Percentiles rank a stretch among this genome's conserved stretches.
These are phyloP conservation scores for Sylvicapra grimmia DNA, from an alignment of 2,113 vertebrate species.

Conservation along the genomic window DNA sequence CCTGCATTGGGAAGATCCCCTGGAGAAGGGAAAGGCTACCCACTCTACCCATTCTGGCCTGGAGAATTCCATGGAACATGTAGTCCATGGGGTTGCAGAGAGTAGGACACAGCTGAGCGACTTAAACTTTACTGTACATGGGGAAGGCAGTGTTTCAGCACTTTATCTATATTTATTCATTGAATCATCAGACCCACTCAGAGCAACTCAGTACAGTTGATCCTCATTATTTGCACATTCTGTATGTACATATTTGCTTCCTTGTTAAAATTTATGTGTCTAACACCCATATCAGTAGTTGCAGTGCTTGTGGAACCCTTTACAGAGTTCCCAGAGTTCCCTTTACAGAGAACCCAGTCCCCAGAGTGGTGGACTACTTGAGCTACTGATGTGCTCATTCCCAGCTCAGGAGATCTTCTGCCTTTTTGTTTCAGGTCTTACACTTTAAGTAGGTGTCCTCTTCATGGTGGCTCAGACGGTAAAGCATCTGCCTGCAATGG, in stretches of 20 bases:
- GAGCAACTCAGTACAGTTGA: not conserved
- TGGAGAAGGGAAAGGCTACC: no score
- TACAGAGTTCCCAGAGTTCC: no score
- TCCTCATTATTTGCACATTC: not conserved
- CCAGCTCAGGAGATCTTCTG: not conserved
- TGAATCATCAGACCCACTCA: not conserved
- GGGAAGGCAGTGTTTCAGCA: not conserved
- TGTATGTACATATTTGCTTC: not conserved
- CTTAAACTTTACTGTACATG: not conserved
- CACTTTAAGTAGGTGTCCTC: not conserved
- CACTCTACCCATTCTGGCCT: no score
- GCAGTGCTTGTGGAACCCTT: not conserved
- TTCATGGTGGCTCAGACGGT: not conserved
- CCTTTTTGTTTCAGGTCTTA: not conserved
- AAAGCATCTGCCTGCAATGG: no score
- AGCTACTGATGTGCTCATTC: accelerated
- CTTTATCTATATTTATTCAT: not conserved
- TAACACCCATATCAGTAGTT: not conserved
- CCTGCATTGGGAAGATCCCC: no score
- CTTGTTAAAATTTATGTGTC: not conserved
- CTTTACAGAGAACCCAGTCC: no score
- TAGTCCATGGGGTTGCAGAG: no score
- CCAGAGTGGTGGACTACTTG: not conserved
- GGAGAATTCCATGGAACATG: no score
- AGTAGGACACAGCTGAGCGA: no score